Evolutionary conservation across 1,140 invertebrate genomes (phyloP), one percentile per base, ranked within the genome.

Genomic region (Meloidogyne floridensis): DNA sequence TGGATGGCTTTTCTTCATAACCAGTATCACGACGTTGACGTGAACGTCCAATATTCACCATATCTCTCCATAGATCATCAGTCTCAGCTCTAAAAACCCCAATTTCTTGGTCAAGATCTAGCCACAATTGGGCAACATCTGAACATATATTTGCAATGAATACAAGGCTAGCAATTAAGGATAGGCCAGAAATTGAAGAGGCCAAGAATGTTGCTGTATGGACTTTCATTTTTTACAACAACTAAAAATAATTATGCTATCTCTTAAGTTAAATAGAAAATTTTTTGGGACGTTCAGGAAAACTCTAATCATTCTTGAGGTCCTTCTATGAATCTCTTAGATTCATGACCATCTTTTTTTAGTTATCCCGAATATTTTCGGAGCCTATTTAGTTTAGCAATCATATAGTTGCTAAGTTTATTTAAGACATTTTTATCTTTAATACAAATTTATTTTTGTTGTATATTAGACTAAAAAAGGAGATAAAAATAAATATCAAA

Each of bases 121-220:
- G 77, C 89, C 89, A 89, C 65, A 86, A 86, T n/a, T 78, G 77
- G 56, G 87, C 84, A 43, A 89, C 89, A 79, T 88, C 84, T 42
- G 72, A 82, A 82, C 89, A 90, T 69, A 89, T 89, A 80, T 83
- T 84, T 70, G 77, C 82, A 56, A 89, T 84, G 32, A 83, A 81
- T 43, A 88, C 80, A 59, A 89, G 83, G 69, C 76, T 90, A 32
- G 80, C 86, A 65, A 89, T 59, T 59, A 89, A 82, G 9, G 87
- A 82, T 43, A 89, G 51, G 51, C 85, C 88, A 42, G 86, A 88
- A 72, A 90, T 77, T 72, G 88, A 83, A 42, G 89, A 90, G 15
- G 88, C 88, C 74, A 89, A 74, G 51, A 90, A 89, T 20, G 89
- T 89, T 72, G 86, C 87, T 51, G 88, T 90, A 80, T 90, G 84